Evolutionary conservation across 2,113 vertebrate genomes (phyloP).

Genomic region (Pluvianellus socialis): DNA sequence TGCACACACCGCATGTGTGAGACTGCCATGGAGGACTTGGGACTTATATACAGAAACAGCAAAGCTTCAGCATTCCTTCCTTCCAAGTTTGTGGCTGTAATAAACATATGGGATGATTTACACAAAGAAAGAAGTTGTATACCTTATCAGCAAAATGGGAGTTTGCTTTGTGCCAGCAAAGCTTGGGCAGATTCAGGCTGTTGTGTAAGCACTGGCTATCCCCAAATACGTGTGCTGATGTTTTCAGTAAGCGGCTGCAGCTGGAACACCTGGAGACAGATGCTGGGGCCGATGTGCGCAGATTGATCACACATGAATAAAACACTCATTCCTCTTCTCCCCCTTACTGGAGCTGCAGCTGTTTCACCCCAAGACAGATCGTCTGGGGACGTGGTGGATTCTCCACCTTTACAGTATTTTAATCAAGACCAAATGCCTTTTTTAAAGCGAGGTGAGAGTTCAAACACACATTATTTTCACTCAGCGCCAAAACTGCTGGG

Average conservation of each 20-base stretch:
- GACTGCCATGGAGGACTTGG: no score
- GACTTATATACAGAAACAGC: background rate
- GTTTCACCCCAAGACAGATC: background rate
- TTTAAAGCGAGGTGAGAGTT: background rate
- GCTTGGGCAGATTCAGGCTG: background rate
- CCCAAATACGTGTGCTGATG: background rate
- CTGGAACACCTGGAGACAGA: background rate
- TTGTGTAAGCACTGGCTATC: rapidly evolving
- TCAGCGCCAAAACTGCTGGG: background rate
- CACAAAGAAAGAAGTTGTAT: background rate
- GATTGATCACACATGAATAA: background rate
- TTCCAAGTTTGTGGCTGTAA: background rate
- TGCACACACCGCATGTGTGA: rapidly evolving
- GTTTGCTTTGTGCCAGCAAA: background rate
- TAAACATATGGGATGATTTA: background rate
- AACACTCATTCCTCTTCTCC: background rate
- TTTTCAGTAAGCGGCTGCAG: background rate
- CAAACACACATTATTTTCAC: background rate
- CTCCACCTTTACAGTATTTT: background rate
- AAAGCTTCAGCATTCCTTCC: background rate
- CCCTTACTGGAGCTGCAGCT: rapidly evolving
- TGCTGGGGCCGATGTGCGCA: rapidly evolving
- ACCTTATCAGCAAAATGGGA: background rate
- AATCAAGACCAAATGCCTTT: background rate
- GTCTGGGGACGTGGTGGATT: rapidly evolving